Conservation (phyloP, 2,797 vertebrate species). For the Odontamblyopus lacepedii region DNA sequence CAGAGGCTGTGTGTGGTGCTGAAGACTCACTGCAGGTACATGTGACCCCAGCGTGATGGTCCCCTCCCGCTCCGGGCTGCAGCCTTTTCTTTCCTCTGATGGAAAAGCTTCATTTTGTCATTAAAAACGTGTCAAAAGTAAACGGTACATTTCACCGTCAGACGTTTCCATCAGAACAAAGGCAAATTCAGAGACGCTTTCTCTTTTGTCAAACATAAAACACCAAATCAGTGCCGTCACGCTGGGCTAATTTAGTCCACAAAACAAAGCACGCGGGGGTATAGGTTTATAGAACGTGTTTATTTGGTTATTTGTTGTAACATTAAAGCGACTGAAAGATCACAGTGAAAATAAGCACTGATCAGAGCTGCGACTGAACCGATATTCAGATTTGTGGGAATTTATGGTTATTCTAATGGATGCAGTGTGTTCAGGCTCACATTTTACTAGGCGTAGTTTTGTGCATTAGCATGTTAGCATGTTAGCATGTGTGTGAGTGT, state of each 20-base stretch:
- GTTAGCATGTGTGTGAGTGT: too few relatives aligned
- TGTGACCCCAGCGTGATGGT: not conserved
- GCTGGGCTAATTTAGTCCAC: not conserved
- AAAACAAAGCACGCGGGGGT: not conserved
- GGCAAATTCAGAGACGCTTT: not conserved
- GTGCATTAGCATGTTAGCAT: too few relatives aligned
- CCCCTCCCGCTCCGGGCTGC: not conserved
- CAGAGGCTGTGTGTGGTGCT: not conserved
- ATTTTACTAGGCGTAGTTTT: too few relatives aligned
- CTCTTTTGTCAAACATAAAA: not conserved
- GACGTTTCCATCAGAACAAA: not conserved
- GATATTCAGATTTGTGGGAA: too few relatives aligned
- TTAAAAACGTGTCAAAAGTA: not conserved
- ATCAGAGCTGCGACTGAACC: too few relatives aligned
- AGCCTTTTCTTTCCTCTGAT: not conserved
- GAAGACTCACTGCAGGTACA: not conserved
- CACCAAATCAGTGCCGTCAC: not conserved
- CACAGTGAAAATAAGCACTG: too few relatives aligned
- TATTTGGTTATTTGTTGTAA: not conserved
- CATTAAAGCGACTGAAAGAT: not conserved
- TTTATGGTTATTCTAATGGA: too few relatives aligned
- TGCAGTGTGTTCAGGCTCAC: too few relatives aligned
- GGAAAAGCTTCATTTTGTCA: slow-evolving; percentile 10
- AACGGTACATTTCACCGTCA: not conserved
- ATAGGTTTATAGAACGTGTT: not conserved